Base-by-base conservation (phyloP, 1,140 invertebrate species). In the Penaeus japonicus region DNA sequence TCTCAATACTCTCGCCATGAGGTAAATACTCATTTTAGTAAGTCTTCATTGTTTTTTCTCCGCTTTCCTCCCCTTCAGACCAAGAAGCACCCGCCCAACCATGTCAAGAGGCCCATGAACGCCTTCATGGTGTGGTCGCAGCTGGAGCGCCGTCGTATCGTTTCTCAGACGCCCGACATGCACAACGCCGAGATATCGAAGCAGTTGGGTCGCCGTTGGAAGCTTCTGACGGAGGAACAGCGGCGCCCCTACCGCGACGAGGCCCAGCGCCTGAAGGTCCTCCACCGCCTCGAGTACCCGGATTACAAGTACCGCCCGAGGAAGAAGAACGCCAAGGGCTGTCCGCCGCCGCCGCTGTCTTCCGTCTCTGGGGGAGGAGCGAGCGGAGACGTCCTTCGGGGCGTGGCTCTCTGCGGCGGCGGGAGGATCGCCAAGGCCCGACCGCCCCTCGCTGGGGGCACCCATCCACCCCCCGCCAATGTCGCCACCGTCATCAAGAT, bases 271-370 rank as follows among this genome's bases (percentile, higher is more conserved):
- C 94, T 99, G 1, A 93, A 98, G 55, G 94, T 97, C 91, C 93
- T 99, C 54, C 98, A 99, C 92, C 96, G 97, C 94, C 95, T 96
- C 92, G 97, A 99, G 92, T 99, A 99, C 92, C 98, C 98, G 0
- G 97, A 99, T 92, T 99, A 99, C 94, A 99, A 99, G 92, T 99
- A 99, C 93, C 94, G 97, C 91, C 98, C 98, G 12, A 95, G 97
- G 92, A 98, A 98, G 94, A 98, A 98, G 93, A 83, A 83, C n/a
- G 22, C 27, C 12, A 55, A 79, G 32, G 35, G 4, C 15, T 88
- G 70, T 55, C 65, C 80, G 54, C 84, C 84, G 10, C 79, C 79
- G 5, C 35, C n/a, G 22, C 77, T 80, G 27, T 12, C 22, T 1
- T 73, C 79, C 2, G 10, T 47, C 1, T 15, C 47, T 12, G 47